Percentiles rank a stretch among this genome's conserved stretches.
These are phyloP conservation scores for Aspiorhynchus laticeps DNA, from an alignment of 2,113 vertebrate genomes.

Conservation along the genomic window DNA sequence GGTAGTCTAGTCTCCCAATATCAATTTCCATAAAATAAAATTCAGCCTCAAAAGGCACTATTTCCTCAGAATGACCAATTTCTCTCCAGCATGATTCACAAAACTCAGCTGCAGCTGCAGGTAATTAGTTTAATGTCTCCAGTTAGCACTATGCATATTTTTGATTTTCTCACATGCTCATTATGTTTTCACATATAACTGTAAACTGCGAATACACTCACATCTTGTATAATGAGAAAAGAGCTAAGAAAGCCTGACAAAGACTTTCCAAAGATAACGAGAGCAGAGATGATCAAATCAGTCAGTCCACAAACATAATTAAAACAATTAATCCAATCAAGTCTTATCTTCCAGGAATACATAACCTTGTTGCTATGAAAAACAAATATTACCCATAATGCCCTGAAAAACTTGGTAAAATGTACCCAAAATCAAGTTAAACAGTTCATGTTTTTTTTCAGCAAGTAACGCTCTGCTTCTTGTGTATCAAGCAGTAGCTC, in stretches of 20 bases:
- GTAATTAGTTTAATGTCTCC: conserved; percentile 21
- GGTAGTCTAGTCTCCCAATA: not conserved
- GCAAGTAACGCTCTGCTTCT: not conserved
- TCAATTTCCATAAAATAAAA: not conserved
- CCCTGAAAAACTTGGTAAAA: not conserved
- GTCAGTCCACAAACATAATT: conserved; percentile 26
- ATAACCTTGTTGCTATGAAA: conserved; percentile 12
- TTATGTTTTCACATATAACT: not conserved
- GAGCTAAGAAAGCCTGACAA: not conserved
- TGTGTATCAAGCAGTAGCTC: conserved; percentile 17
- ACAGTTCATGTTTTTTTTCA: not conserved
- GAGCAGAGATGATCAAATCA: conserved; percentile 19
- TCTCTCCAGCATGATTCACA: conserved; percentile 7
- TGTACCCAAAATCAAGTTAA: not conserved
- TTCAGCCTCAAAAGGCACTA: not conserved
- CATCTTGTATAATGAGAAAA: conserved; percentile 13
- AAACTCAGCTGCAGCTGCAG: not conserved
- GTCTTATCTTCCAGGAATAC: conserved; percentile 16
- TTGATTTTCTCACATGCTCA: not conserved
- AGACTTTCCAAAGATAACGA: conserved; percentile 22
- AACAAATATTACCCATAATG: not conserved
- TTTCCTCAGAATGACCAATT: not conserved
- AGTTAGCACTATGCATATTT: not conserved
- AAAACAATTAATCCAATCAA: conserved; percentile 33
- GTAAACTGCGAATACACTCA: not conserved